phyloP scores from a whole-genome alignment of 2,888 invertebrate species.

The Parochlus steinenii region DNA sequence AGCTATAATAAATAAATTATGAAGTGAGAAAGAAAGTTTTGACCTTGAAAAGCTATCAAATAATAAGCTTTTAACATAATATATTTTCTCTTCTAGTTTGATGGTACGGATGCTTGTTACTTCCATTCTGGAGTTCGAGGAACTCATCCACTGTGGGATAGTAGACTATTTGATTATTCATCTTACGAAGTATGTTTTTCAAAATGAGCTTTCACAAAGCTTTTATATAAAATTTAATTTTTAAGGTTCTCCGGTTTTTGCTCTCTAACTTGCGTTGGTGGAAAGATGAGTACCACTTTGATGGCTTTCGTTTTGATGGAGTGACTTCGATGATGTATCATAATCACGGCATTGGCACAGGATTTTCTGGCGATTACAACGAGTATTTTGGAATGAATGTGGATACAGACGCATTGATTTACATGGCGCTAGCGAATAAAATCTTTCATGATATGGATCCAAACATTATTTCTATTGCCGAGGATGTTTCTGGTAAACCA shows the following conservation, averaged over 20 bases:
- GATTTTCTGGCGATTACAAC: slow-evolving; percentile 85
- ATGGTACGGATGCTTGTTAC: slow-evolving; percentile 82
- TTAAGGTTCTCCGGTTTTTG: slow-evolving; percentile 86
- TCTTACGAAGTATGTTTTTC: slow-evolving; percentile 57
- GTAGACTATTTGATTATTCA: slow-evolving; percentile 89
- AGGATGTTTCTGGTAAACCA: slow-evolving; percentile 99
- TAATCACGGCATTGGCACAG: slow-evolving; percentile 82
- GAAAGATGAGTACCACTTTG: slow-evolving; percentile 92
- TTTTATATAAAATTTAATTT: too few species aligned
- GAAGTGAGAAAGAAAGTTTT: too few species aligned
- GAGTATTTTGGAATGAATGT: slow-evolving; percentile 95
- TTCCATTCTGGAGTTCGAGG: slow-evolving; percentile 88
- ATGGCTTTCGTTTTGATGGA: slow-evolving; percentile 63
- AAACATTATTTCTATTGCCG: slow-evolving; percentile 83
- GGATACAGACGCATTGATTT: slow-evolving; percentile 89
- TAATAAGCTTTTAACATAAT: too few species aligned
- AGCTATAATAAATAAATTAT: too few species aligned
- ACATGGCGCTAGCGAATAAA: slow-evolving; percentile 88
- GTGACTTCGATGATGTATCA: slow-evolving; percentile 55
- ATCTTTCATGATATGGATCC: slow-evolving; percentile 66
- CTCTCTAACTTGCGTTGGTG: slow-evolving; percentile 98
- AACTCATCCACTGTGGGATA: slow-evolving; percentile 90
- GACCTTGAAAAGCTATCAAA: too few species aligned
- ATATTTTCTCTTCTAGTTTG: too few species aligned
- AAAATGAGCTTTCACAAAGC: slow-evolving; percentile 19